phyloP scores from a whole-genome alignment of 2,113 vertebrate genomes.

The Aldabrachelys gigantea region DNA sequence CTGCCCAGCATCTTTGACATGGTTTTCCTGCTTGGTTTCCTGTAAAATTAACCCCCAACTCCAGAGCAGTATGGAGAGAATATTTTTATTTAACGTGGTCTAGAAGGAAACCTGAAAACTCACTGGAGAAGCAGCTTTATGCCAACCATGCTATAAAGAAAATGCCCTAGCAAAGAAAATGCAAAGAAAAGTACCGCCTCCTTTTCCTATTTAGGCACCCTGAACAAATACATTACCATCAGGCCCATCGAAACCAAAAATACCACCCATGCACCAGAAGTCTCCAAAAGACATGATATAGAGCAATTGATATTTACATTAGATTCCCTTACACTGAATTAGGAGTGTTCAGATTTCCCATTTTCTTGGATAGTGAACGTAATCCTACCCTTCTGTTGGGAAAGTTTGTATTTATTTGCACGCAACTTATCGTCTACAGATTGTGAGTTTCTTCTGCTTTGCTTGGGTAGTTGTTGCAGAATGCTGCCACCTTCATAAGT shows the following conservation, averaged over 20 bases:
- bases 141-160: background rate
- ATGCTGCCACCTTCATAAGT: background rate
- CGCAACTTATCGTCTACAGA: background rate
- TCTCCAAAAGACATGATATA: rapidly evolving
- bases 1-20: background rate
- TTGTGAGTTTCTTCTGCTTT: background rate
- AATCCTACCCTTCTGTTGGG: background rate
- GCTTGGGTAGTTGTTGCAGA: background rate
- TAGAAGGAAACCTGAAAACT: constrained; percentile 13
- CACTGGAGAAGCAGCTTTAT: background rate
- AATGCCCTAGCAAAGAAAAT: background rate
- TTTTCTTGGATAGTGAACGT: background rate
- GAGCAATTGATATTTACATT: background rate
- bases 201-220: background rate
- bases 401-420: background rate
- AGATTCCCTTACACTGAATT: background rate
- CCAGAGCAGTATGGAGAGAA: background rate
- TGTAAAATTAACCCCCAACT: background rate
- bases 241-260: background rate
- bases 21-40: background rate
- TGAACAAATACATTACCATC: background rate
- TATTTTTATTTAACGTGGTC: background rate
- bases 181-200: background rate
- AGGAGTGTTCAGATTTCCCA: rapidly evolving
- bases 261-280: rapidly evolving